Evolutionary conservation across 64 coral and sea anemone species (phyloP).

Genomic region (Acropora yongei): DNA sequence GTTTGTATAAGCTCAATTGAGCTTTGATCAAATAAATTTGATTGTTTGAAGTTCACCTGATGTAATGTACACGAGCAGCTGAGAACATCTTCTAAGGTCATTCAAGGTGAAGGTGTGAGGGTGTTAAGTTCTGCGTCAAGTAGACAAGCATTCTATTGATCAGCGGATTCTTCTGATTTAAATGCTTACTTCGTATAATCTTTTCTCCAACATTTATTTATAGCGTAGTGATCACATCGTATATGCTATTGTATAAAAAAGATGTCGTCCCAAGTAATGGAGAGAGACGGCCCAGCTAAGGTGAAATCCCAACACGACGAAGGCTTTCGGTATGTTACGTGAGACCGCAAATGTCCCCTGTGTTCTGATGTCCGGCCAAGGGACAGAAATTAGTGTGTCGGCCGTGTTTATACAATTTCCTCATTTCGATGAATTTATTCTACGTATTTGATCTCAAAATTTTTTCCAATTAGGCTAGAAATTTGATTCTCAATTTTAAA

Average conservation of each 20-base stretch:
- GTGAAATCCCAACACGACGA: slow-evolving; percentile 86
- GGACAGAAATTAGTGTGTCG: too few relatives aligned
- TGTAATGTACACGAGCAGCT: too few relatives aligned
- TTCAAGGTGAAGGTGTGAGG: not conserved
- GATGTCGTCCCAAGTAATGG: slow-evolving; percentile 27
- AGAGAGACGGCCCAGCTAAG: slow-evolving; percentile 62
- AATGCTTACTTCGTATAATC: not conserved
- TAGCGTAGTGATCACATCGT: slow-evolving; percentile 30
- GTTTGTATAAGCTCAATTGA: too few relatives aligned
- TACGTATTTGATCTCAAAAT: too few relatives aligned
- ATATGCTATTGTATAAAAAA: not conserved
- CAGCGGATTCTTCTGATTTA: not conserved
- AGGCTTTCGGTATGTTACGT: slow-evolving; percentile 67
- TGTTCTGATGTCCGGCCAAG: too few relatives aligned
- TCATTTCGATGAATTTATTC: too few relatives aligned
- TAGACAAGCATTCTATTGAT: not conserved
- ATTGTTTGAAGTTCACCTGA: too few relatives aligned
- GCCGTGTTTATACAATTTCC: too few relatives aligned
- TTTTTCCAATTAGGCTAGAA: too few relatives aligned
- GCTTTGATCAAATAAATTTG: too few relatives aligned
- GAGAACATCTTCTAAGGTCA: not conserved
- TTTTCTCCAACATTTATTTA: not conserved
- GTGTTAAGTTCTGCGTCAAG: too few relatives aligned
- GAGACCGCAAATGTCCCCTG: not conserved
- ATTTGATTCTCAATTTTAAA: too few relatives aligned